Percentiles rank a stretch among this genome's conserved stretches.
Conservation (phyloP, 35 echinoderm and acorn worm species). For the Ptychodera flava region DNA sequence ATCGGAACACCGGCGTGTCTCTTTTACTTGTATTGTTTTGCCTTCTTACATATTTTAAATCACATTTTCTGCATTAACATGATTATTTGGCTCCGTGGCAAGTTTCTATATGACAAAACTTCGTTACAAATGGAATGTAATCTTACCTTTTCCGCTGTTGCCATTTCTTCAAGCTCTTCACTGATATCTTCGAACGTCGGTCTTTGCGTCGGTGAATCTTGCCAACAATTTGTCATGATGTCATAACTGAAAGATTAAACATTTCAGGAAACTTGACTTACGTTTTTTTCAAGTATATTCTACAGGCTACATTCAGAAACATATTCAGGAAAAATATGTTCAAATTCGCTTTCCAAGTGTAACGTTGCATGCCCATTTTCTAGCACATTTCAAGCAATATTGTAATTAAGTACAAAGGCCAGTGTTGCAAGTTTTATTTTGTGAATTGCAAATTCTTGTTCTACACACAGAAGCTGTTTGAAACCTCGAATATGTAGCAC, state of each 20-base stretch:
- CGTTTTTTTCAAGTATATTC: neutral
- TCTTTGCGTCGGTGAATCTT: neutral
- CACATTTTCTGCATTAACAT: too few relatives aligned
- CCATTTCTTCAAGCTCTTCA: conserved; percentile 15
- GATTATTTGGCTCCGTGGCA: too few relatives aligned
- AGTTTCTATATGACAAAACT: too few relatives aligned
- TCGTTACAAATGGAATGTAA: too few relatives aligned
- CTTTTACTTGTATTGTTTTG: neutral
- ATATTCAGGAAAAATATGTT: neutral
- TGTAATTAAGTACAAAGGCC: neutral
- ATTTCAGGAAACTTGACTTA: neutral
- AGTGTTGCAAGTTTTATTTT: neutral
- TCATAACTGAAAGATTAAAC: conserved; percentile 13
- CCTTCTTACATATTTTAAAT: neutral
- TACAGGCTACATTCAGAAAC: neutral
- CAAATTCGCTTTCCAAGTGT: neutral
- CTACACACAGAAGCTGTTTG: too few relatives aligned
- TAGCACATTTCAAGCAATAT: neutral
- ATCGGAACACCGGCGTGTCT: neutral
- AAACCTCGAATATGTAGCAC: too few relatives aligned
- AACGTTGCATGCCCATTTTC: too few relatives aligned
- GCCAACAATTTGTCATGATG: conserved; percentile 30
- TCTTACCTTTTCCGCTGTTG: neutral
- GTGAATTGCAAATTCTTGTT: too few relatives aligned
- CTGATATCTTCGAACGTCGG: neutral